Conservation (phyloP, 2,888 invertebrate genomes). For the Oscheius onirici region DNA sequence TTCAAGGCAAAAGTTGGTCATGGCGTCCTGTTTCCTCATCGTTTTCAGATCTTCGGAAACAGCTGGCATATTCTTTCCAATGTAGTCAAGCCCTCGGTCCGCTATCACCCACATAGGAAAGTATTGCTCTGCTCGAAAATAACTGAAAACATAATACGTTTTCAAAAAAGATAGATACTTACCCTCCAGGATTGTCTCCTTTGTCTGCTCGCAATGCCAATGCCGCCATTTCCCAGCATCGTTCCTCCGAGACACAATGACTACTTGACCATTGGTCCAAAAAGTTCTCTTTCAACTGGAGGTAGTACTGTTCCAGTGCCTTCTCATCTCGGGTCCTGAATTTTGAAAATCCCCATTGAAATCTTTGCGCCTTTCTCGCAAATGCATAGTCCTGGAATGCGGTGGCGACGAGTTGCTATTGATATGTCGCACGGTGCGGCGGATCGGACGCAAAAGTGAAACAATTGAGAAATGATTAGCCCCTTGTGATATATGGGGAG, state of each 20-base stretch:
- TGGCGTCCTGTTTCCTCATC: constrained; percentile 78
- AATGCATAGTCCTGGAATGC: constrained; percentile 16
- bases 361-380: constrained; percentile 7
- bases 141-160: constrained; percentile 69
- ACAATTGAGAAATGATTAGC: constrained; percentile 32
- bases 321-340: constrained; percentile 72
- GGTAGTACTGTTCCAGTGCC: constrained; percentile 91
- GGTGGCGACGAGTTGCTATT: constrained; percentile 32
- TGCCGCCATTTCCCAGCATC: constrained; percentile 83
- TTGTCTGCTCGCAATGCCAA: constrained; percentile 91
- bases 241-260: constrained; percentile 73
- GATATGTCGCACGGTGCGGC: constrained; percentile 25
- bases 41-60: constrained; percentile 85
- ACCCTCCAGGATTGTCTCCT: constrained; percentile 81
- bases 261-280: constrained; percentile 73
- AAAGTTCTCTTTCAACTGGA: constrained; percentile 90
- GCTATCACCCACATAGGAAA: constrained; percentile 75
- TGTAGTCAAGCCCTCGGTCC: constrained; percentile 75
- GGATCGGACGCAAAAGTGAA: constrained; percentile 29
- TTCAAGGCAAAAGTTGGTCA: constrained; percentile 87
- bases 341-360: background rate
- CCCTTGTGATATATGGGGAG: constrained; percentile 25
- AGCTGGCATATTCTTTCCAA: constrained; percentile 78
- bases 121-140: constrained; percentile 86
- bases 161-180: no score